phyloP scores from a whole-genome alignment of 2,113 vertebrate species.

The Erythrolamprus reginae region DNA sequence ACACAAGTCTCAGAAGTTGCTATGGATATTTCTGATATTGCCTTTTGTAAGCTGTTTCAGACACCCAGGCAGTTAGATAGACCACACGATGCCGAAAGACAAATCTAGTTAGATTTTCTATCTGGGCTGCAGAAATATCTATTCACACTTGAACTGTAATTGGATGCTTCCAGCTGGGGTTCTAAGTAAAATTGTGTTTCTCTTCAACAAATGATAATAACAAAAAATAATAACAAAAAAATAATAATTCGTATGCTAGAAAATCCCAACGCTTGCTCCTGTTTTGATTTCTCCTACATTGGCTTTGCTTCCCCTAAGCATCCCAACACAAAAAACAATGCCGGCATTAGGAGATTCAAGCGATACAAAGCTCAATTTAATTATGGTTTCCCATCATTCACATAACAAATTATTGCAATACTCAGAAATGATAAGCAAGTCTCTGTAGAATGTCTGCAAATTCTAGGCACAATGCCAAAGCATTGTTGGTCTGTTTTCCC shows the following conservation, averaged over 20 bases:
- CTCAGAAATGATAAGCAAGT: slow-evolving; percentile 53
- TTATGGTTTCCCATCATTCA: slow-evolving; percentile 59
- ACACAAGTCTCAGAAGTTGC: neutral
- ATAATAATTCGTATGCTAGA: slow-evolving; percentile 28
- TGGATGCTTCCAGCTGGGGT: slow-evolving; percentile 32
- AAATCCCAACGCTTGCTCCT: slow-evolving; percentile 33
- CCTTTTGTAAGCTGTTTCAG: slow-evolving; percentile 13
- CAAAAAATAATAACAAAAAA: neutral
- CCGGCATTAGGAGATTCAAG: slow-evolving; percentile 12
- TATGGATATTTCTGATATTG: neutral
- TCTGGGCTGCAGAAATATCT: slow-evolving; percentile 27
- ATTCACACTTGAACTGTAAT: slow-evolving; percentile 35
- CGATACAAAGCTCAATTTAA: slow-evolving; percentile 47
- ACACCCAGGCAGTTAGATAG: slow-evolving; percentile 11
- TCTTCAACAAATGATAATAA: slow-evolving; percentile 7
- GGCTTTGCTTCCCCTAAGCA: slow-evolving; percentile 34
- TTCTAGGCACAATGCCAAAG: slow-evolving; percentile 46
- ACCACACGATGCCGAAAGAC: slow-evolving; percentile 4
- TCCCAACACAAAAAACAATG: no score
- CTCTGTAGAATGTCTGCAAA: slow-evolving; percentile 42
- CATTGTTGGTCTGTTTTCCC: slow-evolving; percentile 53
- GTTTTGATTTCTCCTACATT: slow-evolving; percentile 21
- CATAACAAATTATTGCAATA: slow-evolving; percentile 62
- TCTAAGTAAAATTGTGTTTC: slow-evolving; percentile 44
- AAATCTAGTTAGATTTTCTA: slow-evolving; percentile 29